These are phyloP conservation scores for Syngnathus scovelli DNA, from an alignment of 2,113 vertebrate genomes.

Conservation along the genomic window DNA sequence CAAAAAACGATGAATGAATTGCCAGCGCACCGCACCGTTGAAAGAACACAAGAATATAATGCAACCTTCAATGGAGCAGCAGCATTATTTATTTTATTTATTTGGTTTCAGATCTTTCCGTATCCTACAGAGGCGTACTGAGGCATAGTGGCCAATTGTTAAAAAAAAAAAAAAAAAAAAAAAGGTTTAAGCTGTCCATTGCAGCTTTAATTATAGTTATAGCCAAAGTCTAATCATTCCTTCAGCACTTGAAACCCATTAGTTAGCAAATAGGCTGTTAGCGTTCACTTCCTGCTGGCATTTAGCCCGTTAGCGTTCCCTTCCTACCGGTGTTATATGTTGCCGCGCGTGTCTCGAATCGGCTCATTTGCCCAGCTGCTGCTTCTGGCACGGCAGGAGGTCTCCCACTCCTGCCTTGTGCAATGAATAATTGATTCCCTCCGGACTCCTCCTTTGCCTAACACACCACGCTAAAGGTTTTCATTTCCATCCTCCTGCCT, in stretches of 20 bases:
- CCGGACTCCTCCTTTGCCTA: conserved; percentile 22
- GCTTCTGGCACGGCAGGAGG: conserved; percentile 27
- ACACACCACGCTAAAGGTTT: conserved; percentile 48
- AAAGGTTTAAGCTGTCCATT: not conserved
- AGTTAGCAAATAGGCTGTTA: not conserved
- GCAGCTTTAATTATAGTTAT: not conserved
- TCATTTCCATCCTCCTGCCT: conserved; percentile 37
- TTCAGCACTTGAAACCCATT: not conserved
- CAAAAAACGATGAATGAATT: conserved; percentile 53
- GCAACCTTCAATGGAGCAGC: conserved; percentile 23
- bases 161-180: not conserved
- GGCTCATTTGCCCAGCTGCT: conserved; percentile 16
- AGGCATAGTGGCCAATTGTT: not conserved
- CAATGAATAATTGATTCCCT: conserved; percentile 66
- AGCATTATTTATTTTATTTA: conserved; percentile 3
- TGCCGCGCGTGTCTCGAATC: conserved; percentile 6
- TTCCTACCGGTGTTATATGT: not conserved
- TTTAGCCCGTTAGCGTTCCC: not conserved
- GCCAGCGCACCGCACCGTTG: conserved; percentile 37
- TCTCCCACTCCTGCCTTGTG: conserved; percentile 28
- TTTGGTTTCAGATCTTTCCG: not conserved
- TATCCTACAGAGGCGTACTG: too few relatives aligned
- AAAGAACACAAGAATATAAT: conserved; percentile 38
- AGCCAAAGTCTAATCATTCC: not conserved
- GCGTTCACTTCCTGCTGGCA: not conserved